Evolutionary conservation across 2,888 invertebrate species (phyloP).

Genomic region (Anthophora plumipes): DNA sequence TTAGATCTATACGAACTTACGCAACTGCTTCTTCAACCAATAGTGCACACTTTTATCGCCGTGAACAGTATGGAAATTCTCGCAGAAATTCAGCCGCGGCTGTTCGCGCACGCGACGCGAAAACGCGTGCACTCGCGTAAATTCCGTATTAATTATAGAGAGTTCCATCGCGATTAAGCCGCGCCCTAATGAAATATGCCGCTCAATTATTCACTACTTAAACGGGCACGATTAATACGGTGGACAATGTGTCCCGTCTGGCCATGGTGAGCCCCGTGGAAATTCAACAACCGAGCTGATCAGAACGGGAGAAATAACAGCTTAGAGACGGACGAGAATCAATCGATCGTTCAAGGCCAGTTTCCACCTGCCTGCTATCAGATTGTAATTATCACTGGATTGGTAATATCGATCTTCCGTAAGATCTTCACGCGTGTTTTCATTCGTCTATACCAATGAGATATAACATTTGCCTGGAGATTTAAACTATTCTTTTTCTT

Average conservation of each 20-base stretch:
- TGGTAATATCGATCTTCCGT: too few species aligned
- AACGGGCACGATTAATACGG: slow-evolving; percentile 77
- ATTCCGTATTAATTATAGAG: slow-evolving; percentile 76
- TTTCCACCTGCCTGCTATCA: neutral
- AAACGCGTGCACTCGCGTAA: slow-evolving; percentile 24
- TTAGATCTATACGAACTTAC: slow-evolving; percentile 15
- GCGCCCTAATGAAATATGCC: slow-evolving; percentile 78
- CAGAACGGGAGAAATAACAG: neutral
- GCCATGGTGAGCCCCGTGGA: neutral
- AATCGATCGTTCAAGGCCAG: neutral
- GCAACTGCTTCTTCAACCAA: neutral
- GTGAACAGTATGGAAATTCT: slow-evolving; percentile 8
- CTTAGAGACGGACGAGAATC: neutral
- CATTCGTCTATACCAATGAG: too few species aligned
- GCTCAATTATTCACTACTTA: slow-evolving; percentile 79
- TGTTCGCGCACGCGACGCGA: neutral
- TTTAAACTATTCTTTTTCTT: too few species aligned
- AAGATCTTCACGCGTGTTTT: too few species aligned
- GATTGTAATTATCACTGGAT: too few species aligned
- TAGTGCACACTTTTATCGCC: neutral
- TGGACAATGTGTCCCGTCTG: slow-evolving; percentile 34
- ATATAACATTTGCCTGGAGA: too few species aligned
- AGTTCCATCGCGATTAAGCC: slow-evolving; percentile 75
- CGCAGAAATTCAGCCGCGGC: neutral
- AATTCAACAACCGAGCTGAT: slow-evolving; percentile 2